Evolutionary conservation across 2,113 vertebrate species (phyloP).

Genomic region (Bubo blakistoni): DNA sequence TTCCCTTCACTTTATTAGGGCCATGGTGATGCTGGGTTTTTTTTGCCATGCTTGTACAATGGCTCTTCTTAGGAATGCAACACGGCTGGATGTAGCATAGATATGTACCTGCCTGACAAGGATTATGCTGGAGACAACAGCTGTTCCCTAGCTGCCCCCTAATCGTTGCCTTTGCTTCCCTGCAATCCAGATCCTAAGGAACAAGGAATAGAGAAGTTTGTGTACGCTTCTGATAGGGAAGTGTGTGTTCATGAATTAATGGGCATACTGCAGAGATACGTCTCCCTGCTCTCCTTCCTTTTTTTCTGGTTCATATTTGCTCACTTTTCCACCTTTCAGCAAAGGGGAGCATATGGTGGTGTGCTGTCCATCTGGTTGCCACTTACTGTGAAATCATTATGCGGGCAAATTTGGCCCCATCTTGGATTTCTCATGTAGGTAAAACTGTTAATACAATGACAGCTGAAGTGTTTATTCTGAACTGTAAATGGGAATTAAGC

Average conservation of each 20-base stretch:
- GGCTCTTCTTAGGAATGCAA: neutral
- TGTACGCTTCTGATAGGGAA: neutral
- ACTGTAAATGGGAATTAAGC: neutral
- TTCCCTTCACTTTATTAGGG: neutral
- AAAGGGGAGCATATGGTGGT: constrained; percentile 26
- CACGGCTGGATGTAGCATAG: neutral
- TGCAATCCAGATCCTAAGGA: neutral
- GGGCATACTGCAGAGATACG: neutral
- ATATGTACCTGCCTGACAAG: neutral
- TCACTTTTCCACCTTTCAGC: constrained; percentile 15
- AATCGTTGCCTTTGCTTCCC: rapidly evolving
- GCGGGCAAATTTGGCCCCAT: constrained; percentile 23
- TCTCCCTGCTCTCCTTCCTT: neutral
- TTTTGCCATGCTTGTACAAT: rapidly evolving
- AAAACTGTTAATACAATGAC: constrained; percentile 6
- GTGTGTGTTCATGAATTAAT: neutral
- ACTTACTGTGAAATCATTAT: constrained; percentile 23
- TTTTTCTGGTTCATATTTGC: neutral
- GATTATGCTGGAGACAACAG: neutral
- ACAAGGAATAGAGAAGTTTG: neutral
- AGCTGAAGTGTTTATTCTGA: constrained; percentile 18
- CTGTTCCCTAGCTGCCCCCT: neutral
- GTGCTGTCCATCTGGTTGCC: constrained; percentile 43
- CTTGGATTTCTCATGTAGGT: neutral
- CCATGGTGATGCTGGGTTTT: rapidly evolving